These are phyloP conservation scores for Polia nebulosa DNA, from an alignment of 2,888 invertebrate species.

Conservation along the genomic window DNA sequence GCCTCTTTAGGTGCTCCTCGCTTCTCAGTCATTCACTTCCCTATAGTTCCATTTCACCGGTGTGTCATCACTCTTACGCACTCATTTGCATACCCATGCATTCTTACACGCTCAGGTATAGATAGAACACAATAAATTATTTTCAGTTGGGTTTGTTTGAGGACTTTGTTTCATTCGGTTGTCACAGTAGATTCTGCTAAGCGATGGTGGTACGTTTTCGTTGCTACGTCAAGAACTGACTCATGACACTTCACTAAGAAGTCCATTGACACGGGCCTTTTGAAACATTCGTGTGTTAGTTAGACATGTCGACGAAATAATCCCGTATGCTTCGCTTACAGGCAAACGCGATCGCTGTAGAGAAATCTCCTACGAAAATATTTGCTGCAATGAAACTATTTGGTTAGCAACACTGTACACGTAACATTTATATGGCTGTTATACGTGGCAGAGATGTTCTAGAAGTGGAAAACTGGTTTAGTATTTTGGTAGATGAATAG, in stretches of 20 bases:
- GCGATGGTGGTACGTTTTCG: constrained; percentile 61
- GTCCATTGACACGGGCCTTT: constrained; percentile 78
- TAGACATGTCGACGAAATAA: constrained; percentile 66
- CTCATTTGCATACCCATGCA: constrained; percentile 53
- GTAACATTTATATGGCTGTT: constrained; percentile 4
- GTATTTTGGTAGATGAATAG: background rate
- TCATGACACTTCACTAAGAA: constrained; percentile 73
- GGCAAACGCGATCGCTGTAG: constrained; percentile 27
- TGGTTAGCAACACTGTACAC: constrained; percentile 1
- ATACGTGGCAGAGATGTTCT: constrained; percentile 3
- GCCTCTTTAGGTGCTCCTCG: constrained; percentile 12
- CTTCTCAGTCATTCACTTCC: constrained; percentile 19
- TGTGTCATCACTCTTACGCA: constrained; percentile 54
- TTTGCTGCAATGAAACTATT: constrained; percentile 22
- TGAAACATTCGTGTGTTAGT: constrained; percentile 62
- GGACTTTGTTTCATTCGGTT: constrained; percentile 54
- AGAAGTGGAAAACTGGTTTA: background rate
- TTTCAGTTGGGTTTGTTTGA: constrained; percentile 59
- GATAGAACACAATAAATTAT: constrained; percentile 61
- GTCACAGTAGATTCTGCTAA: constrained; percentile 71
- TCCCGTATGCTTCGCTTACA: constrained; percentile 52
- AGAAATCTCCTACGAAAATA: constrained; percentile 19
- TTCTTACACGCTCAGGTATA: constrained; percentile 45
- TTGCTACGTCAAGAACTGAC: constrained; percentile 71
- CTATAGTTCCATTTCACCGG: constrained; percentile 37